Base-by-base conservation (phyloP, 2,113 vertebrate species). In the Ceyx margarethae region DNA sequence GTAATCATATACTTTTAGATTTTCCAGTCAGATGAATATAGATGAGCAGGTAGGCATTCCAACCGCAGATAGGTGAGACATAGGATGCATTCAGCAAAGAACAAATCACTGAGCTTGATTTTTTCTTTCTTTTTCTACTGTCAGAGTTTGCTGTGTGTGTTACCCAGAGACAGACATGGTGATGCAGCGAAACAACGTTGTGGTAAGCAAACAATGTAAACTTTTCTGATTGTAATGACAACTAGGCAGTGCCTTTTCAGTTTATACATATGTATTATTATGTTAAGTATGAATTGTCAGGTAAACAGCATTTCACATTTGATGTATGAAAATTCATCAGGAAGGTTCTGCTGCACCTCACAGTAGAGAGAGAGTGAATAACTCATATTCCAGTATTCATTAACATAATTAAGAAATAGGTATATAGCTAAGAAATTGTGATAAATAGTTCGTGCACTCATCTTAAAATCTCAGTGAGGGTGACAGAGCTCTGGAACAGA, bases 251-350 rank as follows among this genome's bases (percentile, higher is more conserved):
- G 26, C 42, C 28, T 50, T 28, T 81, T 89, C 56, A 13, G 23
- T 29, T 74, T 0, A 0, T n/a, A 45, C 13, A 15, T 43, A 28
- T 25, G 13, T 53, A 10, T 19, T 4, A n/a, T 37, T 81, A 46
- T 25, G 28, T 69, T 42, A 22, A 60, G 56, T 73, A 21, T 14
- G 8, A 69, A 45, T 31, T 84, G 26, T 80, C 45, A 31, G 19
- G 45, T 65, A 89, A 89, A 53, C 17, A 26, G 29, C 37, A 53
- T 80, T 71, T 80, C 40, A 71, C 0, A 0, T 69, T 66, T 19
- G 37, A 51, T 40, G 13, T 60, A 65, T 23, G 56, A 87, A 83
- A 43, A 29, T 75, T 80, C 3, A 66, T 72, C 26, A 33, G 35
- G 42, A 66, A 80, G 51, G 11, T 75, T 67, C 74, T 84, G 22